Evolutionary conservation across 2,888 invertebrate species (phyloP).

Genomic region (Kryphioiulus occultus): DNA sequence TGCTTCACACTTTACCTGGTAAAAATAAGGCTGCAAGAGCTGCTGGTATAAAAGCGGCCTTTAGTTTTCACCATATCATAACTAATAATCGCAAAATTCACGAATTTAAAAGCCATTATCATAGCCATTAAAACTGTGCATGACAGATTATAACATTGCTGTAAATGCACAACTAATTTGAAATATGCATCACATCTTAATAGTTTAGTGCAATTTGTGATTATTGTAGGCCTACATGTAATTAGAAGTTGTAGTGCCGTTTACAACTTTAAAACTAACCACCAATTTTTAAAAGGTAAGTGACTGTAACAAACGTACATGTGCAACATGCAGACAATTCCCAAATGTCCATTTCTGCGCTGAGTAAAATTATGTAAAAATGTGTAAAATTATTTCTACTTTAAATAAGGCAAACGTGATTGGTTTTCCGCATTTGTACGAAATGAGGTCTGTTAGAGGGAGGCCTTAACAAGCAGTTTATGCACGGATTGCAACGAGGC

Average conservation of each 20-base stretch:
- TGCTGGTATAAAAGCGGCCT: not conserved
- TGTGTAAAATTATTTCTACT: constrained; percentile 26
- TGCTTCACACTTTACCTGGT: not conserved
- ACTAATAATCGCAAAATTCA: not conserved
- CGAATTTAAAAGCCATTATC: too few species aligned
- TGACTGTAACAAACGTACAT: too few species aligned
- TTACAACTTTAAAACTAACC: not conserved
- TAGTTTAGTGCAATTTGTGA: too few species aligned
- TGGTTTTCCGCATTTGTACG: not conserved
- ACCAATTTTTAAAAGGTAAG: not conserved
- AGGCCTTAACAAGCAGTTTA: not conserved
- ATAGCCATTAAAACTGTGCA: too few species aligned
- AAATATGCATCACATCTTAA: too few species aligned
- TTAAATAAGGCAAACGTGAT: constrained; percentile 15
- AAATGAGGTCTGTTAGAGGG: not conserved
- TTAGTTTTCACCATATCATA: not conserved
- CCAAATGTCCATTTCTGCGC: not conserved
- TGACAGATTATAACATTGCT: too few species aligned
- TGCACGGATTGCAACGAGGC: constrained; percentile 25
- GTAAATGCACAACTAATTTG: too few species aligned
- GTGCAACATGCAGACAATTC: not conserved
- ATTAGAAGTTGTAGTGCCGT: not conserved
- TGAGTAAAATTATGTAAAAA: not conserved
- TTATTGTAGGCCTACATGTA: too few species aligned
- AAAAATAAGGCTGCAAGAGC: not conserved